Base-by-base conservation (phyloP, 1,140 invertebrate species). In the Leptoteleia sp. region DNA sequence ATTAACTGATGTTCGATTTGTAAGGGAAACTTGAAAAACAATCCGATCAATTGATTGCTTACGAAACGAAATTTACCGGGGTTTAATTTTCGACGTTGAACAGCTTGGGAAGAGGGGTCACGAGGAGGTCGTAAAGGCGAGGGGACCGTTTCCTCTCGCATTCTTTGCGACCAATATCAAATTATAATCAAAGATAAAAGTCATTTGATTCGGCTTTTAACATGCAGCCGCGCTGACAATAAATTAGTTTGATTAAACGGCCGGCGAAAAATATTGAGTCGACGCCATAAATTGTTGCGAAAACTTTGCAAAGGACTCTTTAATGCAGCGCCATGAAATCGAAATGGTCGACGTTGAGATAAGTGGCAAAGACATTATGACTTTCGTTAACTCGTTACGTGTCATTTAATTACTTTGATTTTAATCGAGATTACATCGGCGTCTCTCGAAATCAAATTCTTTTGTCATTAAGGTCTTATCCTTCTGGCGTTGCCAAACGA, bases 371-470 rank as follows among this genome's bases (percentile, higher is more conserved):
- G 59, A 65, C 52, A 65, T 65, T 67, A 67, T 61, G 61, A 67
- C 52, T 67, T 65, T 59, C 54, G 61, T 75, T 59, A 42, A 50
- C 50, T 65, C 70, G 33, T 65, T 73, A 57, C 38, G 50, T 65
- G 50, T 65, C 42, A 65, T 59, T 65, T 73, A 73, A 73, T 73
- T 73, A 73, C 59, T 57, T 57, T 64, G 59, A 64, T 73, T 59
- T 57, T 65, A 47, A 73, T 73, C 52, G 43, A 65, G 59, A 73
- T 73, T 65, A 73, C 50, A 59, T 64, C 50, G 40, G 16, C 35
- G 59, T 42, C 33, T 13, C 50, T 64, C 12, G 22, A 64, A 73
- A 73, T 57, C 22, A 55, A 73, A 73, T 64, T 73, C 70, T 73
- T 73, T 73, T 64, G 70, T 54, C 59, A 73, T 73, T 73, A 55